A percentile compares a stretch with the other conserved stretches of the same genome.
Evolutionary conservation across 92 coral and sea anemone genomes (phyloP).

Genomic region (Palythoa caribaeorum): DNA sequence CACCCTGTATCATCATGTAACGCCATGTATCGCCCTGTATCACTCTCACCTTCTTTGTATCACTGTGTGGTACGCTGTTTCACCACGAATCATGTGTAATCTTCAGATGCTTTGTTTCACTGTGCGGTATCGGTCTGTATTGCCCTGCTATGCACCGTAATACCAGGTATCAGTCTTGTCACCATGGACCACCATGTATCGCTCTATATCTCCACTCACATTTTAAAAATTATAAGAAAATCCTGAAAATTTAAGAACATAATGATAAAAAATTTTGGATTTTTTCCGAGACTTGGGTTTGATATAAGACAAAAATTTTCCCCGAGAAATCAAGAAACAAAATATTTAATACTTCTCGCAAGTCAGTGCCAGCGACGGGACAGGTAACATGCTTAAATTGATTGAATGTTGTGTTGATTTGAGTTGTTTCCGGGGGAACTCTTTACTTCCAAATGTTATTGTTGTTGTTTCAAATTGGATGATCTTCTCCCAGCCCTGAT

Average conservation of each 20-base stretch:
- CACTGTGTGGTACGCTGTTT: too few relatives aligned
- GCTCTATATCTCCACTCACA: background rate
- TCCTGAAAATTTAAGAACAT: background rate
- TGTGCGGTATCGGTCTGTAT: too few relatives aligned
- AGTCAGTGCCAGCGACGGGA: background rate
- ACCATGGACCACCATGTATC: too few relatives aligned
- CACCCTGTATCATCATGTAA: too few relatives aligned
- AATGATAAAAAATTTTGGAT: background rate
- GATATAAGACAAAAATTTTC: background rate
- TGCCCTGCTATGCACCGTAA: background rate
- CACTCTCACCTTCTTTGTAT: too few relatives aligned
- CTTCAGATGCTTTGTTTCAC: too few relatives aligned
- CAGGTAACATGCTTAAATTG: background rate
- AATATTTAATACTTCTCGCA: background rate
- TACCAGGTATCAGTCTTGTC: background rate
- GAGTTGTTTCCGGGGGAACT: background rate
- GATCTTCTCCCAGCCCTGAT: background rate
- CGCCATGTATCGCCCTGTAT: too few relatives aligned
- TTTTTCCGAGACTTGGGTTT: background rate
- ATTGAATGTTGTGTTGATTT: background rate
- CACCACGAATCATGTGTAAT: too few relatives aligned
- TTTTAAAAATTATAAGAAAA: background rate
- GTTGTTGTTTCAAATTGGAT: background rate
- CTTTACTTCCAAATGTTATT: background rate
- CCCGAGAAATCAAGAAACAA: conserved; percentile 6